Base-by-base conservation (phyloP, 2,113 vertebrate species). In the Myodes glareolus region DNA sequence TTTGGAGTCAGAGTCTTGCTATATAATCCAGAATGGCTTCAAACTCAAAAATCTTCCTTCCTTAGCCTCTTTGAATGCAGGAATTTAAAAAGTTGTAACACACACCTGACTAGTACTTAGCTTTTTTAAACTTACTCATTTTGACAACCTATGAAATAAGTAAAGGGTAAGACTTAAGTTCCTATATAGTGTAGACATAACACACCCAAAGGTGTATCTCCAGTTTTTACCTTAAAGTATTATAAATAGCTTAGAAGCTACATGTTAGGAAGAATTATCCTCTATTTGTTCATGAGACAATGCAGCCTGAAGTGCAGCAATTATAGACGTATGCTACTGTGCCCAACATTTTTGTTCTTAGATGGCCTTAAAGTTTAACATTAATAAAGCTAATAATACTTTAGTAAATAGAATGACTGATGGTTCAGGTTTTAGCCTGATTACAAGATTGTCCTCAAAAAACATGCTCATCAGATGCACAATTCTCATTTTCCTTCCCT, bases 381-480 rank as follows among this genome's bases (percentile, higher is more conserved):
- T 76, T 65, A 87, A 65, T 85, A 31, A 87, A 68, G 4, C 31
- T 89, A 88, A 90, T 84, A 65, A 25, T 81, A 90, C 77, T 6
- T 55, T 80, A 55, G 3, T 91, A 89, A 87, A 13, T 67, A 75
- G 47, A 92, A 76, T 58, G 29, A 39, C 7, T 89, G 25, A 27
- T 88, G 25, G 31, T 84, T 92, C 67, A 94, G 52, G 58, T 90
- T 78, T 93, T 94, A 91, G 61, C 8, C 36, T 92, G 47, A 42
- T 45, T 7, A 33, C 29, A 23, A 45, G 91, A 16, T 58, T 6
- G 10, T 19, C 9, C 55, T 6, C 21, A 82, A 55, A 7, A 72
- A 52, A 36, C 29, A 25, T 50, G 75, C 25, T 68, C 89, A 8
- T 3, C 65, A 50, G 27, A 42, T 67, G 3, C 6, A 67, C 1